Evolutionary conservation across 2,113 vertebrate genomes (phyloP), one percentile per base, ranked within the genome.

Genomic region (Paradisaea rubra): DNA sequence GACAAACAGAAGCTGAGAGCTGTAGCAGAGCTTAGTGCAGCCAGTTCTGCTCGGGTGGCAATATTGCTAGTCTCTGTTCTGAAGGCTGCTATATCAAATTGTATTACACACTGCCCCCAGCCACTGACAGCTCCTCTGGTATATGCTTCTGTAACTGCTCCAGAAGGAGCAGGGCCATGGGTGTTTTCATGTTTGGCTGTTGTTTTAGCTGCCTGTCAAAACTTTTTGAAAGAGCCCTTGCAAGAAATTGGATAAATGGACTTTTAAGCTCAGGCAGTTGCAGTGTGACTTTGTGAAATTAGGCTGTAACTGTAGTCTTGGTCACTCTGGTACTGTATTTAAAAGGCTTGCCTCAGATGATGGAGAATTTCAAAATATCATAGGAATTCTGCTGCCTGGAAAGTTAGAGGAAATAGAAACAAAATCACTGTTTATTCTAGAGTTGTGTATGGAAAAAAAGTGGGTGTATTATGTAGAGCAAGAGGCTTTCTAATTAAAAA

Each of bases 101-200:
- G 9, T 7, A 20, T 49, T 21, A 24, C 30, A 41, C 3, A 41
- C 24, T 72, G 17, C 1, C 2, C 9, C 10, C 42, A 57, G 23
- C 5, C 0, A 0, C 27, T 52, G 52, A 42, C 15, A 66, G 9
- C 15, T 66, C 5, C 23, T 64, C 45, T 86, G n/a, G 13, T n/a
- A 7, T 15, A 5, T 70, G 8, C 3, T 61, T 52, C 52, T 56
- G 0, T 13, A 66, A 18, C 25, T 49, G 6, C 22, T 35, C 14
- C 0, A 1, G 24, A 54, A 81, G 11, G 15, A 59, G 24, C 10
- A 56, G 8, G 4, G 14, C 9, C 4, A 4, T 0, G 0, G 1
- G 3, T 31, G 6, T 50, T 72, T 49, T 91, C 42, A n/a, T 3
- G 0, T 45, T 53, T 53, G 12, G 8, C 56, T 74, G 30, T 50